phyloP scores from a whole-genome alignment of 2,888 invertebrate species.

The Gymnosoma rotundatum region DNA sequence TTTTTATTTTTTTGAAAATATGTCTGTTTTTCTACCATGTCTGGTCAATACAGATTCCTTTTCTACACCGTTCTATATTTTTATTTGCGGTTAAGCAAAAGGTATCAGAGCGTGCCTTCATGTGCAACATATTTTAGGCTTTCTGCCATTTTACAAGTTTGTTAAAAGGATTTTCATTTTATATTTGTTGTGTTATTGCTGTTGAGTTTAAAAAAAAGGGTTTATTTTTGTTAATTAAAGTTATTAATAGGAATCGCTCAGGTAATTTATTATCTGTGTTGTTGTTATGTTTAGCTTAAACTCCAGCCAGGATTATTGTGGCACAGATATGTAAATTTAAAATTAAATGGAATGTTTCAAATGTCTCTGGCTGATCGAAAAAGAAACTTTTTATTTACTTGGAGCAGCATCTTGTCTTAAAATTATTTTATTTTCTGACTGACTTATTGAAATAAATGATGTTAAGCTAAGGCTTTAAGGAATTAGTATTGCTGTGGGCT shows the following conservation, averaged over 20 bases:
- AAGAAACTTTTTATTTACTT: neutral
- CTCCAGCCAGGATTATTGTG: slow-evolving; percentile 42
- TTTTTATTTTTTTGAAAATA: neutral
- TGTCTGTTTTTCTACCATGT: slow-evolving; percentile 32
- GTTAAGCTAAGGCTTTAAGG: neutral
- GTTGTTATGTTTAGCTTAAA: slow-evolving; percentile 23
- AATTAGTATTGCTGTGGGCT: neutral
- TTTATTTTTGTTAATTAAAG: slow-evolving; percentile 78
- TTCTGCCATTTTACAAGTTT: slow-evolving; percentile 51
- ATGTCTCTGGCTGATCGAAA: slow-evolving; percentile 4
- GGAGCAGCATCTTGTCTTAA: neutral
- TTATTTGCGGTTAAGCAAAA: slow-evolving; percentile 8
- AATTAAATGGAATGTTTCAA: slow-evolving; percentile 49
- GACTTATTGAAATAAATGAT: neutral
- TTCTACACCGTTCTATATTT: slow-evolving; percentile 6
- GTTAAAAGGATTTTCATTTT: slow-evolving; percentile 52
- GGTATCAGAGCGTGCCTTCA: slow-evolving; percentile 37
- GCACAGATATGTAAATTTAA: slow-evolving; percentile 64
- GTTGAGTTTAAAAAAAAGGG: slow-evolving; percentile 39
- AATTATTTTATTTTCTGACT: too few species aligned
- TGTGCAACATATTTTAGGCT: slow-evolving; percentile 56
- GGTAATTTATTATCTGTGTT: slow-evolving; percentile 67
- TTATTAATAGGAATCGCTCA: slow-evolving; percentile 77
- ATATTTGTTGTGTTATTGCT: slow-evolving; percentile 28
- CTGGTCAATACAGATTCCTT: slow-evolving; percentile 54